Percentiles rank a stretch among this genome's conserved stretches.
Evolutionary conservation across 2,113 vertebrate genomes (phyloP).

Genomic region (Eolophus roseicapilla): DNA sequence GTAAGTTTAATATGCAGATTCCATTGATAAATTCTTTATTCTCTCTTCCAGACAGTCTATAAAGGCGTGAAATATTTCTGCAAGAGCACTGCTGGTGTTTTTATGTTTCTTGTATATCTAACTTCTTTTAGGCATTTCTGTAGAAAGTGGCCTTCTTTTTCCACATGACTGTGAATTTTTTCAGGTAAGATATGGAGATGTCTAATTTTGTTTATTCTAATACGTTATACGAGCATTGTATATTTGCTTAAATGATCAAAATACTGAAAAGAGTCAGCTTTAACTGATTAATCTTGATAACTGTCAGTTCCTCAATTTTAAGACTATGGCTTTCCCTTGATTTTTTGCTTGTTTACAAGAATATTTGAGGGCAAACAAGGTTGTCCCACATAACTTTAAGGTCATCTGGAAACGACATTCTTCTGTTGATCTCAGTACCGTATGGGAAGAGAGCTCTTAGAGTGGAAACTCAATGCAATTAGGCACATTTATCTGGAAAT

Average conservation of each 20-base stretch:
- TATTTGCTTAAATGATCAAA: neutral
- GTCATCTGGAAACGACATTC: neutral
- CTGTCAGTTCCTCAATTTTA: neutral
- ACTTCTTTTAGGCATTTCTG: neutral
- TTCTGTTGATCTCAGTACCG: neutral
- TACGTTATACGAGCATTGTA: neutral
- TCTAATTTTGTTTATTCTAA: neutral
- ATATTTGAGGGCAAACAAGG: neutral
- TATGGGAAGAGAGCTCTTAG: neutral
- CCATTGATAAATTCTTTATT: neutral
- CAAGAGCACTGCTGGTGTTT: neutral
- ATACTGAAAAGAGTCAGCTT: neutral
- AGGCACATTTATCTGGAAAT: neutral
- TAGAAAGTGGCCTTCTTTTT: neutral
- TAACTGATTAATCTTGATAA: neutral
- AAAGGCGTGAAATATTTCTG: neutral
- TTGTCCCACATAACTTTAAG: neutral
- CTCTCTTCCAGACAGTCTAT: neutral
- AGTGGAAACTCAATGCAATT: neutral
- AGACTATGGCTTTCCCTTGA: neutral
- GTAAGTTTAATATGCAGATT: neutral
- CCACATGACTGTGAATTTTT: neutral
- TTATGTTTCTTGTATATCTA: neutral
- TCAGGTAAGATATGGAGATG: neutral
- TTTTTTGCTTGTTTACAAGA: neutral